These are phyloP conservation scores for Eumeta japonica DNA, from an alignment of 1,140 invertebrate genomes.

Conservation along the genomic window DNA sequence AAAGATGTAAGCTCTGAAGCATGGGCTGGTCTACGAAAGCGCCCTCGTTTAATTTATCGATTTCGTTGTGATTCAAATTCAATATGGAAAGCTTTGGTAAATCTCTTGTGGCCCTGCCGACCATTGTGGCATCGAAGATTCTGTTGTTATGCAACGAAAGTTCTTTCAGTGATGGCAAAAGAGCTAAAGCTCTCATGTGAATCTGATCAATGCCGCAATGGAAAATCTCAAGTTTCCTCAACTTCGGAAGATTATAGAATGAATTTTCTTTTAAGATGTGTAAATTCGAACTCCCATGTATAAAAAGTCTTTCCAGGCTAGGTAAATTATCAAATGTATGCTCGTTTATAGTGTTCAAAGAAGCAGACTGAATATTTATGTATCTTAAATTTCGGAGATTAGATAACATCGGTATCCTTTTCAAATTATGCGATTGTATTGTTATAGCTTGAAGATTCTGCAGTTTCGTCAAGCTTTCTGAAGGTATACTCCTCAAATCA, in stretches of 20 bases:
- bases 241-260: conserved; percentile 70
- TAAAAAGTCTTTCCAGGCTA: conserved; percentile 72
- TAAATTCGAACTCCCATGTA: conserved; percentile 67
- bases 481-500: conserved; percentile 72
- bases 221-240: conserved; percentile 74
- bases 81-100: conserved; percentile 69
- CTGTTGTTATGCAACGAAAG: conserved; percentile 70
- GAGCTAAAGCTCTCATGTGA: conserved; percentile 72
- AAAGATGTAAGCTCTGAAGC: conserved; percentile 68
- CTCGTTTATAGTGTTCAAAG: conserved; percentile 68
- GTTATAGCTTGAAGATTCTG: conserved; percentile 79
- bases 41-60: conserved; percentile 70
- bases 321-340: conserved; percentile 72
- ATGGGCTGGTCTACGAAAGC: conserved; percentile 78
- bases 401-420: conserved; percentile 68
- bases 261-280: conserved; percentile 69
- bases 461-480: conserved; percentile 73
- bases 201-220: conserved; percentile 76
- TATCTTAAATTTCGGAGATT: conserved; percentile 65
- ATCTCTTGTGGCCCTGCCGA: conserved; percentile 74
- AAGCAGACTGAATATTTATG: conserved; percentile 68
- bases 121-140: conserved; percentile 73
- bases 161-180: conserved; percentile 70
- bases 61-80: conserved; percentile 69
- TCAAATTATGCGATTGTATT: conserved; percentile 71